phyloP scores from a whole-genome alignment of 2,797 vertebrate species.

The Podarcis lilfordi region DNA sequence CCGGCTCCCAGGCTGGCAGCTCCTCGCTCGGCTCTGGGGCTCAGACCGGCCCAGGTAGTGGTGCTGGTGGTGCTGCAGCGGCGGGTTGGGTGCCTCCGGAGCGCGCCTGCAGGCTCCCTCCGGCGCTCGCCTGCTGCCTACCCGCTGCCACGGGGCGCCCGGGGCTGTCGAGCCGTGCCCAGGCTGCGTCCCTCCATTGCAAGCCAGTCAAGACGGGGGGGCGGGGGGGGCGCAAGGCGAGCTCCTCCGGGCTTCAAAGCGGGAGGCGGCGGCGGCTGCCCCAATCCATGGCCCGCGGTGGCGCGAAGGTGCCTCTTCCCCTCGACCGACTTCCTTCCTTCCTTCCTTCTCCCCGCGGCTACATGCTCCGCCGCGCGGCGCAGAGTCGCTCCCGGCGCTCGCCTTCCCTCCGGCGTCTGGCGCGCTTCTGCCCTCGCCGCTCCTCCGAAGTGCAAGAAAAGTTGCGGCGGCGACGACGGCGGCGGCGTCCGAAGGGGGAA shows the following conservation, averaged over 20 bases:
- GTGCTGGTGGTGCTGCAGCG: conserved; percentile 36
- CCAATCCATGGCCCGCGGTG: conserved; percentile 52
- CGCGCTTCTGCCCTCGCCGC: neutral
- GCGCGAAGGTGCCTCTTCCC: conserved; percentile 18
- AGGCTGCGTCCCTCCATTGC: conserved; percentile 74
- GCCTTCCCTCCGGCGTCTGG: neutral
- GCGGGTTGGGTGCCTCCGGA: conserved; percentile 47
- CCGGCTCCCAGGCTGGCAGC: neutral
- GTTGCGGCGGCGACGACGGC: conserved; percentile 48
- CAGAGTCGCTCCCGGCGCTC: too few species aligned
- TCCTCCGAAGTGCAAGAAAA: conserved; percentile 34
- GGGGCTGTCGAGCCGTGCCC: conserved; percentile 59
- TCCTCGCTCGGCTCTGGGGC: conserved; percentile 30
- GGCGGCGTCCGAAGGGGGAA: conserved; percentile 71
- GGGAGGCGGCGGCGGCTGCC: conserved; percentile 38
- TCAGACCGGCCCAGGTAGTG: conserved; percentile 63
- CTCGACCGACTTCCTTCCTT: neutral
- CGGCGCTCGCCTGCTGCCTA: conserved; percentile 58
- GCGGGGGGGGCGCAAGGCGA: conserved; percentile 44
- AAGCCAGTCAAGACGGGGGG: conserved; percentile 46
- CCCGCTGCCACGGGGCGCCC: conserved; percentile 65
- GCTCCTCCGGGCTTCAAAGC: conserved; percentile 44
- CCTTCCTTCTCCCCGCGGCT: neutral
- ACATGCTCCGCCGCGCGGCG: neutral
- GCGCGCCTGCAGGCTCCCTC: neutral